phyloP scores from a whole-genome alignment of 2,113 vertebrate species.

The Tonatia bakeri region DNA sequence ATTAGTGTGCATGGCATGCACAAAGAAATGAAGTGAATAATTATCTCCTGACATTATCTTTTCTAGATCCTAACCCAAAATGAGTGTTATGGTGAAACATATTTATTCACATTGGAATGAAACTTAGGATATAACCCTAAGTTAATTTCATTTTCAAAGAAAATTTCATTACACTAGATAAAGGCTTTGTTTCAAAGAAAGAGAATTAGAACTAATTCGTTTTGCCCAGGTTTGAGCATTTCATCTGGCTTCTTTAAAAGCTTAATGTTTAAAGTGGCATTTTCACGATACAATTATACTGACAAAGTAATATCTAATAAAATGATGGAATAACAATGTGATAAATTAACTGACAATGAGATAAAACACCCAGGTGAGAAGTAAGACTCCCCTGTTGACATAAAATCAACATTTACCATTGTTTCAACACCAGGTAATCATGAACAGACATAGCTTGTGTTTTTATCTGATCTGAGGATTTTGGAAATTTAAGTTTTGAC shows the following conservation, averaged over 20 bases:
- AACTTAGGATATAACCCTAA: constrained; percentile 34
- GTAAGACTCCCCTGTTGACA: neutral
- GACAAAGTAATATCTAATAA: constrained; percentile 44
- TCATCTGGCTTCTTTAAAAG: constrained; percentile 54
- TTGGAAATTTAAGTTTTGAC: constrained; percentile 52
- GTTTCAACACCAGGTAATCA: constrained; percentile 6
- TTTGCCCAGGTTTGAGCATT: constrained; percentile 56
- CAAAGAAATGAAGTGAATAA: constrained; percentile 40
- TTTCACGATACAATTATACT: constrained; percentile 46
- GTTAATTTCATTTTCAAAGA: constrained; percentile 64
- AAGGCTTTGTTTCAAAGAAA: constrained; percentile 46
- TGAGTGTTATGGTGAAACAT: neutral
- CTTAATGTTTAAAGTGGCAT: constrained; percentile 56
- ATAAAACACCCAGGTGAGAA: neutral
- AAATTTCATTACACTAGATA: constrained; percentile 55
- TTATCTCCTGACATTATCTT: constrained; percentile 38
- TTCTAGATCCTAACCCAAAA: neutral
- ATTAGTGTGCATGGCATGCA: neutral
- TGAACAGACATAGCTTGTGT: neutral
- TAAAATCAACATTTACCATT: constrained; percentile 12
- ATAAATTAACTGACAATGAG: constrained; percentile 46
- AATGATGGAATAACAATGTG: neutral
- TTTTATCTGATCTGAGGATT: constrained; percentile 30
- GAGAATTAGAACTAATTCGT: constrained; percentile 55
- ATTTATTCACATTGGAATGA: constrained; percentile 47